Evolutionary conservation across 2,797 vertebrate species (phyloP).

Genomic region (Acrossocheilus wenchowensis): DNA sequence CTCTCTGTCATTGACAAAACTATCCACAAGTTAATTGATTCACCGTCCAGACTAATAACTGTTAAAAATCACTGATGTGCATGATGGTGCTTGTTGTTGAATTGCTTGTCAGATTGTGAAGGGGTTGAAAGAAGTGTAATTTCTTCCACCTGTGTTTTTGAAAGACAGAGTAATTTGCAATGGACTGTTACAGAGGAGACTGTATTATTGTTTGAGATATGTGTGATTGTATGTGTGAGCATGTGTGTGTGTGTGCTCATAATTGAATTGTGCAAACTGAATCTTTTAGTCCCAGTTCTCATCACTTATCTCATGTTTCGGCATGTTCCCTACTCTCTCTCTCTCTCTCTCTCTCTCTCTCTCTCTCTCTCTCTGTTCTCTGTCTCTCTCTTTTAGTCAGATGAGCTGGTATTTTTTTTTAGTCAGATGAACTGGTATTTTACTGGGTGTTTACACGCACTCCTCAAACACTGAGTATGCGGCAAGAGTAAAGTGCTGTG

Average conservation of each 20-base stretch:
- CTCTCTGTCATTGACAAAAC: neutral
- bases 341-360: neutral
- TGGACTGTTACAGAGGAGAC: neutral
- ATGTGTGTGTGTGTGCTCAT: neutral
- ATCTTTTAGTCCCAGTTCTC: neutral
- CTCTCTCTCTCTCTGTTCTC: slow-evolving; percentile 19
- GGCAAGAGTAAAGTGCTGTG: slow-evolving; percentile 22
- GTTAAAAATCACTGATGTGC: neutral
- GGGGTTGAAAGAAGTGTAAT: neutral
- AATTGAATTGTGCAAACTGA: neutral
- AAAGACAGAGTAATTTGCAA: neutral
- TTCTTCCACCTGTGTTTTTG: neutral
- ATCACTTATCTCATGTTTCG: slow-evolving; percentile 10
- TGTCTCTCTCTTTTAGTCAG: slow-evolving; percentile 17
- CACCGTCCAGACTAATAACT: neutral
- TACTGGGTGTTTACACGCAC: slow-evolving; percentile 48
- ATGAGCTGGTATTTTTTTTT: slow-evolving; percentile 40
- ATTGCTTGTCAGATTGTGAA: neutral
- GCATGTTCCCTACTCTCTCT: neutral
- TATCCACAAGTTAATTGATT: neutral
- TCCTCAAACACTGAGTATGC: slow-evolving; percentile 35
- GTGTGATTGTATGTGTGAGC: neutral
- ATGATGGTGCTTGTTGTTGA: neutral
- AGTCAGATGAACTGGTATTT: slow-evolving; percentile 39
- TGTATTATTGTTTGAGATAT: neutral